Evolutionary conservation across 1,140 invertebrate species (phyloP).

Genomic region (Trachelipus rathkii): DNA sequence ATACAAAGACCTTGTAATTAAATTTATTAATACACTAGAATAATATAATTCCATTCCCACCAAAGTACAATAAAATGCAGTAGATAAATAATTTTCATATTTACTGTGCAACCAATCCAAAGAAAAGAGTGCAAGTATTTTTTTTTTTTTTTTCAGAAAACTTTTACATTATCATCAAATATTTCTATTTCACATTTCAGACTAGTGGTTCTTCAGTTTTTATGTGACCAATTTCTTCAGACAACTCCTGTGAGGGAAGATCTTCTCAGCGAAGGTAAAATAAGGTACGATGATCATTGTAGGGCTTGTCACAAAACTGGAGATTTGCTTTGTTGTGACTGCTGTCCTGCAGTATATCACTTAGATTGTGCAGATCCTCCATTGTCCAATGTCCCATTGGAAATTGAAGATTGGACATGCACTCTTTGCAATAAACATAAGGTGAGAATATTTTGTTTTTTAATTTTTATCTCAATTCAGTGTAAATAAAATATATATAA

Average conservation of each 20-base stretch:
- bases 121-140: too few relatives aligned
- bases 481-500: not conserved
- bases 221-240: slow-evolving; percentile 90
- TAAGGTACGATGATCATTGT: slow-evolving; percentile 92
- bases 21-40: too few relatives aligned
- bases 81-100: too few relatives aligned
- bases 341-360: slow-evolving; percentile 94
- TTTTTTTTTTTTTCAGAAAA: too few relatives aligned
- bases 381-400: slow-evolving; percentile 79
- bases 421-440: slow-evolving; percentile 84
- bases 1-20: too few relatives aligned
- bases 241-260: slow-evolving; percentile 89
- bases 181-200: slow-evolving; percentile 20
- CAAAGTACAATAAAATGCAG: too few relatives aligned
- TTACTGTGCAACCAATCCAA: too few relatives aligned
- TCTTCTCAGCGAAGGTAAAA: slow-evolving; percentile 87
- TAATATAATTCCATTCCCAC: too few relatives aligned
- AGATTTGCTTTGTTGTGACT: slow-evolving; percentile 92
- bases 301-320: slow-evolving; percentile 90
- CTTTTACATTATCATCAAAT: too few relatives aligned
- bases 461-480: not conserved
- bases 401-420: slow-evolving; percentile 89
- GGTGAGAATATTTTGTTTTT: slow-evolving; percentile 53
- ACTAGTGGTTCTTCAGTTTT: slow-evolving; percentile 79
- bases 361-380: slow-evolving; percentile 92